Base-by-base conservation (phyloP, 37 sponge, comb jelly and placozoan species). In the Hormiphora californensis region DNA sequence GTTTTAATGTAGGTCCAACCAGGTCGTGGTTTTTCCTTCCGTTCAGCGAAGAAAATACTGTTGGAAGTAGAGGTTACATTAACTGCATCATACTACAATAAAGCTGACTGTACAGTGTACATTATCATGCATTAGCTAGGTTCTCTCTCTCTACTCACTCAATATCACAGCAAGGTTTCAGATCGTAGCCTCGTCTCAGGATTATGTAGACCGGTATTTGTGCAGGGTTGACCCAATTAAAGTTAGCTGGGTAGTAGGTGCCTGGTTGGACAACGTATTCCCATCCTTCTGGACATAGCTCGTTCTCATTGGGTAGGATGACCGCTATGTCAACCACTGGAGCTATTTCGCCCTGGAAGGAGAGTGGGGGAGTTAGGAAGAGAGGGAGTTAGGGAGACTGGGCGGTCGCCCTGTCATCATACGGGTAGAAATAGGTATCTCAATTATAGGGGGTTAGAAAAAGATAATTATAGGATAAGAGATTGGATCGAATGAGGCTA, bases 161-260 rank as follows among this genome's bases (percentile, higher is more conserved):
- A 19, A 73, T 39, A 3, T 73, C 81, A 33, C 23, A 33, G 15
- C 40, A 43, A n/a, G 81, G 81, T 73, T 73, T 73, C 36, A 39
- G 43, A 28, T 73, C 81, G 44, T 73, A 73, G 40, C 81, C 81
- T 28, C 81, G 35, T 28, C 81, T 37, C 28, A 33, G 43, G 46
- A 73, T 73, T 7, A 73, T 33, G 38, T 73, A 73, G 1, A 73
- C 81, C 12, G 81, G 81, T 1, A 73, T 9, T 41, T 73, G 81
- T 8, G 81, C 81, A 73, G 81, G 81, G 81, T 73, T 73, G 25
- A 73, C 81, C 81, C 81, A 73, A 46, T 73, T 73, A 9, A 73
- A 73, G 46, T 73, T 73, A 21, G 81, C 81, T 11, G 81, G 46
- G 46, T 73, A 73, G 3, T 43, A 28, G 2, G 81, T 46, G 27